Conservation (phyloP, 2,888 invertebrate genomes). For the Euzetes globulus region DNA sequence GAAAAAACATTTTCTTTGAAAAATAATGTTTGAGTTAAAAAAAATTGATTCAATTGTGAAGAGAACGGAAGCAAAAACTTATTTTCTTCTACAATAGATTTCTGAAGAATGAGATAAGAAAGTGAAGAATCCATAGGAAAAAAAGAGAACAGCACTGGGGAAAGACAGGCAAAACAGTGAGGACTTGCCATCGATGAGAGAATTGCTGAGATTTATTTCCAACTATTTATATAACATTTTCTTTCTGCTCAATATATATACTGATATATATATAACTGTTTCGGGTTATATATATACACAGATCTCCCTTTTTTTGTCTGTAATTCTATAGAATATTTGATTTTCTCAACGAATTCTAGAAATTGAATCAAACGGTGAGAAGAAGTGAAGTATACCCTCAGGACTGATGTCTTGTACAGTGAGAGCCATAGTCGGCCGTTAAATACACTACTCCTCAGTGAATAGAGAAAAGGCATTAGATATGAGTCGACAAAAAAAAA, state of each 20-base stretch:
- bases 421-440: not conserved
- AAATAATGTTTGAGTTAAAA: not conserved
- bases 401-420: not conserved
- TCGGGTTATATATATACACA: no score
- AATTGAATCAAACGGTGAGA: constrained; percentile 25
- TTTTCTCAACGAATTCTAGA: constrained; percentile 13
- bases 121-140: not conserved
- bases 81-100: not conserved
- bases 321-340: constrained; percentile 11
- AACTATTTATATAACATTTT: no score
- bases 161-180: no score
- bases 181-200: no score
- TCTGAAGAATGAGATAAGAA: not conserved
- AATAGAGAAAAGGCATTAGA: not conserved
- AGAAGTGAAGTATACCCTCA: constrained; percentile 18
- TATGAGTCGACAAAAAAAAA: not conserved
- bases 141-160: not conserved
- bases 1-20: not conserved
- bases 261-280: no score
- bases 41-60: not conserved
- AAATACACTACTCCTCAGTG: not conserved
- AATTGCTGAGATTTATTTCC: no score
- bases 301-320: constrained; percentile 45
- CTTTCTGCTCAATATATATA: no score
- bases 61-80: not conserved